Evolutionary conservation across 2,113 vertebrate genomes (phyloP), one percentile per base, ranked within the genome.

Genomic region (Zeus faber): DNA sequence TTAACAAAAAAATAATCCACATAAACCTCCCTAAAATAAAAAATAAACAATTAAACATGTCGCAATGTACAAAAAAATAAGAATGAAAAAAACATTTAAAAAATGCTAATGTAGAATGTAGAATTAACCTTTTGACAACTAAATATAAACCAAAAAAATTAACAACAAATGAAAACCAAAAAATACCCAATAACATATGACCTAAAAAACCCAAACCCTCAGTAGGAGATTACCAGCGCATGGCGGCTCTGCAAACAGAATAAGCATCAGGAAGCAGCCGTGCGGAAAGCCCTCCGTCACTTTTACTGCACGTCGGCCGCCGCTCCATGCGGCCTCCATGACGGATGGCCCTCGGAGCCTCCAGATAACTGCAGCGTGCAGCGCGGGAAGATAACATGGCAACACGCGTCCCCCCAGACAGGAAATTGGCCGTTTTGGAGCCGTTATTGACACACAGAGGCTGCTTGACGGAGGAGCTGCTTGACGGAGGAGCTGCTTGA

Each of bases 341-440:
- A 90, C 63, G 65, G 84, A 90, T 87, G 80, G 82, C 43, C 59
- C 63, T 50, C 72, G 79, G 75, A 74, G 79, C 66, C 57, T 70
- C 77, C 69, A 79, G 70, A 82, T 82, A 83, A 84, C 79, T 77
- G 77, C 49, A 16, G 74, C 70, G 33, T n/a, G 27, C 27, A 9
- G 27, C 3, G 33, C 3, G 56, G 63, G 75, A 86, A 80, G 82
- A 87, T 86, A 81, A 82, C 83, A 81, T 61, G 74, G 75, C 72
- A 82, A 80, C 85, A 84, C 80, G 82, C 73, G 80, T n/a, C 84
- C 74, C 65, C 56, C 70, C 49, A 46, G 77, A 77, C 72, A 77
- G 77, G 81, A 86, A 86, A 87, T 84, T 80, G 85, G 76, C 82
- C 81, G 73, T 85, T 87, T 86, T 84, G 71, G 65, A 81, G 76